These are phyloP conservation scores for Cloeon dipterum DNA, from an alignment of 2,888 invertebrate genomes.

Conservation along the genomic window DNA sequence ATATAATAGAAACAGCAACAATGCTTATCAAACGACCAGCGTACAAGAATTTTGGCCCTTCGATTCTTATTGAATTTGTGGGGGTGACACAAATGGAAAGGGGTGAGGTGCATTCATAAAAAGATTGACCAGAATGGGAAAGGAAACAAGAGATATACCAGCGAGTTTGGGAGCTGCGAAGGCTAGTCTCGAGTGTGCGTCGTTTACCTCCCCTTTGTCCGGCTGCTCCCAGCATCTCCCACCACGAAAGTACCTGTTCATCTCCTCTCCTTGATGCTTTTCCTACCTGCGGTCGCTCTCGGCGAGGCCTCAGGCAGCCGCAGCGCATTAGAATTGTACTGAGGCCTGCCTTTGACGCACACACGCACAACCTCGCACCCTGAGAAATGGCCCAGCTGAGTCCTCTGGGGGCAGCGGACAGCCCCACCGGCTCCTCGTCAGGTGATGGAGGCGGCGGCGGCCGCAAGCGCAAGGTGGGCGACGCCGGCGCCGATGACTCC, in stretches of 20 bases:
- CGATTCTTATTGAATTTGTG: too few relatives aligned
- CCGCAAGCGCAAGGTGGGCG: neutral
- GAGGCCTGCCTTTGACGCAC: conserved; percentile 1
- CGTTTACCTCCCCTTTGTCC: neutral
- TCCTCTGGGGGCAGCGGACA: conserved; percentile 2
- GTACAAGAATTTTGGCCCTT: too few relatives aligned
- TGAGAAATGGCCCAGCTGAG: conserved; percentile 1
- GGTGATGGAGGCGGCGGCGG: neutral
- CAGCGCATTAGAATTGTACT: neutral
- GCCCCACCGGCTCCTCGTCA: neutral
- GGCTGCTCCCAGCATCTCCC: neutral
- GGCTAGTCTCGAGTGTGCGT: too few relatives aligned
- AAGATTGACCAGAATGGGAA: too few relatives aligned
- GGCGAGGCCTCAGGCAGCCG: neutral
- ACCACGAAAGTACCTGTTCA: neutral
- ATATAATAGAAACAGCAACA: too few relatives aligned
- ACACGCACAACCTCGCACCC: neutral
- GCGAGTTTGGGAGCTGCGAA: too few relatives aligned
- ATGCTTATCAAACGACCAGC: too few relatives aligned
- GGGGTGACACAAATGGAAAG: too few relatives aligned
- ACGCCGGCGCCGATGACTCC: conserved; percentile 14
- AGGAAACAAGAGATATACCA: too few relatives aligned
- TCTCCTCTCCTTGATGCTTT: neutral
- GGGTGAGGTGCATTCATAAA: too few relatives aligned
- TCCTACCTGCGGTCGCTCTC: neutral